phyloP scores from a whole-genome alignment of 2,888 invertebrate genomes.

The Acanthopleura granulata region DNA sequence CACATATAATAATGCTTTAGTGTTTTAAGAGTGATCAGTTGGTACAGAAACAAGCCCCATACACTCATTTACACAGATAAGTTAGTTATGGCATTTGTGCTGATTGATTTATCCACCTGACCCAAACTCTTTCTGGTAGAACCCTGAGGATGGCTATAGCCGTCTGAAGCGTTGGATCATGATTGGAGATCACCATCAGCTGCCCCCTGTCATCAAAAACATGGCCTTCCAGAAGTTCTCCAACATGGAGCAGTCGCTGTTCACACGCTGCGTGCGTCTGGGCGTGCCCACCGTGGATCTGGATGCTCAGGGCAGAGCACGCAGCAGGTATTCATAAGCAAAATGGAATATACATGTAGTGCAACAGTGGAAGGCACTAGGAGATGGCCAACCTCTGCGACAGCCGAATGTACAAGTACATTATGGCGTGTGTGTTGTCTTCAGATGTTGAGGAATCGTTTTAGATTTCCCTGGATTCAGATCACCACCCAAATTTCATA shows the following conservation, averaged over 20 bases:
- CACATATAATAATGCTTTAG: too few relatives aligned
- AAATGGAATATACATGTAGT: neutral
- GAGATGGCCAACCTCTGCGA: too few relatives aligned
- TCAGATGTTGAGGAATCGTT: too few relatives aligned
- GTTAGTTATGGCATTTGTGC: neutral
- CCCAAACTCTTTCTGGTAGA: conserved; percentile 72
- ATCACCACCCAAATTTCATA: too few relatives aligned
- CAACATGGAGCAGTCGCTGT: conserved; percentile 99
- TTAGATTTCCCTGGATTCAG: too few relatives aligned
- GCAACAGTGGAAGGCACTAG: too few relatives aligned
- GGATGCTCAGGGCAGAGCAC: conserved; percentile 92
- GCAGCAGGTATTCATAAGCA: conserved; percentile 52
- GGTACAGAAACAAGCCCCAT: too few relatives aligned
- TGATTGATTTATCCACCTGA: too few relatives aligned
- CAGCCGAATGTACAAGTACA: too few relatives aligned
- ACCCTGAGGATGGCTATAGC: conserved; percentile 96
- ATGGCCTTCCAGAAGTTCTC: conserved; percentile 99
- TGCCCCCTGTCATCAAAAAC: conserved; percentile 99
- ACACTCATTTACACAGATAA: neutral
- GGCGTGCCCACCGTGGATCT: conserved; percentile 98
- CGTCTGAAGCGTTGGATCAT: conserved; percentile 99
- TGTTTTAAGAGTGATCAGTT: too few relatives aligned
- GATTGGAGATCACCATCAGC: conserved; percentile 99
- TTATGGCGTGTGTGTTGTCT: too few relatives aligned
- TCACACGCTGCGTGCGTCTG: conserved; percentile 94